Evolutionary conservation across 2,113 vertebrate species (phyloP).

Genomic region (Otus sunia): DNA sequence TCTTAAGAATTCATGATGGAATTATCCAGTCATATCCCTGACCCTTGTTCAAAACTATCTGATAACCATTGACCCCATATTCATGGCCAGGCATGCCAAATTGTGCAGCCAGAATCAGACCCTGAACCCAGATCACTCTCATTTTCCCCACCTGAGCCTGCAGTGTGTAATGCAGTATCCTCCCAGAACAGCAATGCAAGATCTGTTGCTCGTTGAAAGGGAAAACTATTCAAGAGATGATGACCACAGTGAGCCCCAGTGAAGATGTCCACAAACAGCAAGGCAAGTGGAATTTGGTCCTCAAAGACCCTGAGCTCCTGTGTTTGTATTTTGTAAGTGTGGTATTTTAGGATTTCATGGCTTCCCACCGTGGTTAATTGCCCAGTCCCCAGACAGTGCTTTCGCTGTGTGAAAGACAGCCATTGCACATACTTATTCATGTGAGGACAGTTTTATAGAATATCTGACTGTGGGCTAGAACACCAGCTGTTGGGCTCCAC

Average conservation of each 20-base stretch:
- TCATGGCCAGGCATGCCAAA: background rate
- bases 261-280: background rate
- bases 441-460: slow-evolving; percentile 54
- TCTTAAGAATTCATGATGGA: background rate
- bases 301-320: background rate
- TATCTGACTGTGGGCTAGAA: slow-evolving; percentile 38
- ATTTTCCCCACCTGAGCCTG: background rate
- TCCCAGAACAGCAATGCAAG: background rate
- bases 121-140: background rate
- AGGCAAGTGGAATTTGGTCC: background rate
- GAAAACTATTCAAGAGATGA: background rate
- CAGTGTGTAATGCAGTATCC: fast-evolving
- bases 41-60: background rate
- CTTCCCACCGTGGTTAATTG: slow-evolving; percentile 8
- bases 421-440: slow-evolving; percentile 38
- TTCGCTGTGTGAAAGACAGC: slow-evolving; percentile 1
- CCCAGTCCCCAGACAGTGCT: background rate
- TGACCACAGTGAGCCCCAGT: background rate
- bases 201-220: background rate
- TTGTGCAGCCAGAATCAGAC: fast-evolving
- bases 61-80: background rate
- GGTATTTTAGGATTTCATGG: background rate
- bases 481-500: slow-evolving; percentile 42
- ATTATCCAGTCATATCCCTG: background rate
- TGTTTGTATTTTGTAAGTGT: background rate